Base-by-base conservation (phyloP, 2,888 invertebrate genomes). In the Sesia apiformis region DNA sequence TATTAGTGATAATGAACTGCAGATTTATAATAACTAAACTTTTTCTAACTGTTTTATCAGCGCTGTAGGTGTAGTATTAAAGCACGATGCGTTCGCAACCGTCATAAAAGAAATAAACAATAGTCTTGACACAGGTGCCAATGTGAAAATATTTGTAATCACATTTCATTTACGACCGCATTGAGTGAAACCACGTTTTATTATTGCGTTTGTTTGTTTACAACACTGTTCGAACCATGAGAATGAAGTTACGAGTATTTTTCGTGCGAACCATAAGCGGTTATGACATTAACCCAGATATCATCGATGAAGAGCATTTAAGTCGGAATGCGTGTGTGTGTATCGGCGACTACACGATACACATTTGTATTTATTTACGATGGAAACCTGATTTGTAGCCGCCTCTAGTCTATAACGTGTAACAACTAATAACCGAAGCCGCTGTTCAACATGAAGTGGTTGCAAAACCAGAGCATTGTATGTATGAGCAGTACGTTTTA, bases 51-150 rank as follows among this genome's bases (percentile, higher is more conserved):
- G 23, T 23, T 23, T 23, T 23, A 23, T 23, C 23, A 23, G 23
- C 23, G 23, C 23, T 23, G 23, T 23, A 23, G 23, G 23, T 23
- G 23, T 23, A 23, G 23, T 23, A 23, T 23, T 23, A 23, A 2
- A 23, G 23, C 23, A 42, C 6, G 8, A 5, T 49, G 8, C 53
- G 40, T 42, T 39, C 54, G 39, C 39, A 51, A 23, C 55, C 54
- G 46, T 60, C 60, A 59, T 57, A 69, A 69, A 69, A 73, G 67
- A 73, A 64, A 69, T 68, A 78, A 76, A 79, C 81, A 78, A 71
- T 72, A 66, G 71, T 78, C 79, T 82, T 81, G 78, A 81, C 81
- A 78, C 84, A 84, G 81, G 81, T 84, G 84, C 72, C 74, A 74
- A 77, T 71, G 75, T 74, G 74, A 76, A 76, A 74, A 71, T 73